Base-by-base conservation (phyloP, 2,113 vertebrate genomes). In the Melanostigma gelatinosum region DNA sequence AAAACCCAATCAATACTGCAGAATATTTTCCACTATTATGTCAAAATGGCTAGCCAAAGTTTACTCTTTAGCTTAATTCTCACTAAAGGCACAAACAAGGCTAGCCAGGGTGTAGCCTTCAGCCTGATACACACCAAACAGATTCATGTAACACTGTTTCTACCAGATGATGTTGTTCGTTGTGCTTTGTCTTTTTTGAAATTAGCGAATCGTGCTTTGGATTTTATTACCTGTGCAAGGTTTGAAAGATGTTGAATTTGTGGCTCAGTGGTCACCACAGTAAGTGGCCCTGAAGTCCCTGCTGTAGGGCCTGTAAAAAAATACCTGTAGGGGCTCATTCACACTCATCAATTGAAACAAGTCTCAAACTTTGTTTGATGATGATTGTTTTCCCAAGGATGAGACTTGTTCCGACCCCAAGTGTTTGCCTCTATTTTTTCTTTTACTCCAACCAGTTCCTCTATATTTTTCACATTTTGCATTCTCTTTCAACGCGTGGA, bases 151-250 rank as follows among this genome's bases (percentile, higher is more conserved):
- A 83, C 71, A 48, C 81, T 67, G 66, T 66, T 88, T 61, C 65
- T 68, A 52, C 48, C 44, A 64, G 38, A 52, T 66, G 48, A 72
- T 63, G 69, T 75, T 84, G 72, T 77, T 85, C 20, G 27, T 92
- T 92, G 92, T 92, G 92, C 90, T 93, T 92, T 84, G 34, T 62
- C 89, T 93, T 92, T 92, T 27, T 60, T 79, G 4, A 6, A 85
- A 77, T 77, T 24, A 82, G 54, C 22, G 48, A 79, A 64, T n/a
- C 81, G 79, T 79, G 82, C 66, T 89, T 88, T 82, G 48, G 69
- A 75, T 84, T 79, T 72, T 40, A 12, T 22, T 10, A 60, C 75
- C 72, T 69, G 58, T 70, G 3, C 44, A 8, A 46, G 24, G 46
- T 62, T 67, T n/a, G 60, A 76, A 82, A 82, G 72, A 70, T 40